These are phyloP conservation scores for Chelidonichthys spinosus DNA, from an alignment of 2,797 vertebrate species.

Conservation along the genomic window DNA sequence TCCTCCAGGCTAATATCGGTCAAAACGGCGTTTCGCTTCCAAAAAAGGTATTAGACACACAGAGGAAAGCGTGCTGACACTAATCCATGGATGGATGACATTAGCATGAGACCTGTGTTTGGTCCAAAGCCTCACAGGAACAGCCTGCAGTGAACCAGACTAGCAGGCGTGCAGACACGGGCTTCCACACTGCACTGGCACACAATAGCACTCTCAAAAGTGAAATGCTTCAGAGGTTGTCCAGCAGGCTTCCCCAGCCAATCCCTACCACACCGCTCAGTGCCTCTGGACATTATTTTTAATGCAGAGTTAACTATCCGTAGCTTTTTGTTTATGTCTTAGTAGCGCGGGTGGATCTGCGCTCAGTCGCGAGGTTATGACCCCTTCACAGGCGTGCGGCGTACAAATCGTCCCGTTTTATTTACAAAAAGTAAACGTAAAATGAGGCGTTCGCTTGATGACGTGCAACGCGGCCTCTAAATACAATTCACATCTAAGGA, in stretches of 20 bases:
- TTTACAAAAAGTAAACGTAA: background rate
- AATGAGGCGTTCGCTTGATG: constrained; percentile 12
- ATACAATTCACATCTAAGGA: constrained; percentile 29
- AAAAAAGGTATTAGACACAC: constrained; percentile 21
- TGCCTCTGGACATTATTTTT: constrained; percentile 61
- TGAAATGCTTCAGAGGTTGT: constrained; percentile 61
- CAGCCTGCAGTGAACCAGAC: constrained; percentile 54
- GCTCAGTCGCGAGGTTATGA: constrained; percentile 20
- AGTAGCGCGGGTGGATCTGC: constrained; percentile 19
- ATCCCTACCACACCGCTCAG: constrained; percentile 59
- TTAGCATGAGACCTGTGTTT: constrained; percentile 32
- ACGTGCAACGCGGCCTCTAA: constrained; percentile 3
- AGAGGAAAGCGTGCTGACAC: constrained; percentile 26
- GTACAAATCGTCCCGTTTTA: background rate
- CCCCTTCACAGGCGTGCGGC: constrained; percentile 28
- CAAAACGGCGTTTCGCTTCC: constrained; percentile 14
- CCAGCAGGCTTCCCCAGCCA: constrained; percentile 57
- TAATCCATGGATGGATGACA: constrained; percentile 58
- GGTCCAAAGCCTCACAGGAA: constrained; percentile 36
- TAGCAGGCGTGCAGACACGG: constrained; percentile 36
- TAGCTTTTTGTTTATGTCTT: constrained; percentile 55
- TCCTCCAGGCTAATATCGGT: constrained; percentile 4
- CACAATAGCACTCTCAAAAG: constrained; percentile 28
- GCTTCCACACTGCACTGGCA: constrained; percentile 58
- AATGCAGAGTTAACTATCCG: constrained; percentile 55